Conservation (phyloP, 2,797 vertebrate species). For the Lithobates sylvaticus region DNA sequence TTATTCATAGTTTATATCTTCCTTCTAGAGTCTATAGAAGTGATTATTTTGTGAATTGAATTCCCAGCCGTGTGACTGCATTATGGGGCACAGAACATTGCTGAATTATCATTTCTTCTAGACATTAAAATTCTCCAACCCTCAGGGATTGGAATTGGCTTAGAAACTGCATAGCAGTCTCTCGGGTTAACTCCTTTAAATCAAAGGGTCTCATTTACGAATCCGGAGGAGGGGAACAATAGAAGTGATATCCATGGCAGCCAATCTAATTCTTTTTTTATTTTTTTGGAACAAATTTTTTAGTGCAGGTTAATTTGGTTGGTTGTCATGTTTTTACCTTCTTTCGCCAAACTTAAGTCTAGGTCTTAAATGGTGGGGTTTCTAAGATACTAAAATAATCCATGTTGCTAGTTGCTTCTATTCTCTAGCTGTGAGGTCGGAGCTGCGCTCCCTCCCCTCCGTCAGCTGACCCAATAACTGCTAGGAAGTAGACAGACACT, state of each 20-base stretch:
- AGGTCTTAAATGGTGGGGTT: too few relatives aligned
- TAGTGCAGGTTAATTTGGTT: too few relatives aligned
- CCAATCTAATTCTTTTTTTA: not conserved
- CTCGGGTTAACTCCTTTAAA: not conserved
- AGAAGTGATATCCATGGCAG: not conserved
- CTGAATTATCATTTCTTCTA: not conserved
- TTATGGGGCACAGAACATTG: not conserved
- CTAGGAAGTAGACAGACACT: too few relatives aligned
- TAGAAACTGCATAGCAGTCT: not conserved
- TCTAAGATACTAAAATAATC: too few relatives aligned
- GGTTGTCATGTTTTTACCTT: not conserved
- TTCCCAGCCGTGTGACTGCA: not conserved
- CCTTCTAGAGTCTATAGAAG: not conserved
- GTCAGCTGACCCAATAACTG: too few relatives aligned
- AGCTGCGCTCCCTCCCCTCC: too few relatives aligned
- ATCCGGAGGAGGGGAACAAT: not conserved
- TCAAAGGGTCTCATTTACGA: not conserved
- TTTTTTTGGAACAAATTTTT: too few relatives aligned
- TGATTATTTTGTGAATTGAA: not conserved
- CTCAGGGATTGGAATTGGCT: not conserved
- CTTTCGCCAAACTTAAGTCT: not conserved
- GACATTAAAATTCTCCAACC: not conserved
- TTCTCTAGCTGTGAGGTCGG: too few relatives aligned
- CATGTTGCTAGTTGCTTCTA: too few relatives aligned
- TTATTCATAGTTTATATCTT: not conserved